Percentiles rank a stretch among this genome's conserved stretches.
Conservation (phyloP, 2,888 invertebrate species). For the Drosophila testacea region DNA sequence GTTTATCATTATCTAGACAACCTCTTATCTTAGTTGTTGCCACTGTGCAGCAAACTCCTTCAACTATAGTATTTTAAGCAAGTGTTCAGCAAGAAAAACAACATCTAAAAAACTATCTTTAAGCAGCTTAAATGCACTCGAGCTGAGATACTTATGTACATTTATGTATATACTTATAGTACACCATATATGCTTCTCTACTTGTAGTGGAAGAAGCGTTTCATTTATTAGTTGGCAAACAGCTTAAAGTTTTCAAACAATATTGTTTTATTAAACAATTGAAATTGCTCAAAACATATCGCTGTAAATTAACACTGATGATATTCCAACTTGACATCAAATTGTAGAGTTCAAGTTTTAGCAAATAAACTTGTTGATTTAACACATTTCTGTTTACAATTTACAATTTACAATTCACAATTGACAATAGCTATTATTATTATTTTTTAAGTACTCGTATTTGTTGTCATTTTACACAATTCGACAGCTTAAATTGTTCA, state of each 20-base stretch:
- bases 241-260: not conserved
- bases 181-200: not conserved
- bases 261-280: conserved; percentile 9
- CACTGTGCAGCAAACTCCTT: conserved; percentile 17
- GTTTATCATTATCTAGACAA: not conserved
- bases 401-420: conserved; percentile 26
- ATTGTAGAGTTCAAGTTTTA: conserved; percentile 13
- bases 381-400: conserved; percentile 29
- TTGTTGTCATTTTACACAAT: conserved; percentile 22
- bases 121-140: conserved; percentile 42
- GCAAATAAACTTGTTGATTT: conserved; percentile 38
- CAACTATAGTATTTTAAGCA: conserved; percentile 24
- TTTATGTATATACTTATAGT: not conserved
- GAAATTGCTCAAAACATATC: not conserved
- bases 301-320: conserved; percentile 20
- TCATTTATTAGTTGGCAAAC: conserved; percentile 1
- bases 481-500: conserved; percentile 53
- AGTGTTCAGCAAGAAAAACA: conserved; percentile 14
- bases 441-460: conserved; percentile 4
- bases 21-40: not conserved
- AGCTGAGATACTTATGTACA: conserved; percentile 8
- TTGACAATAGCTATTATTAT: conserved; percentile 10
- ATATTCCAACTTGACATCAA: conserved; percentile 14
- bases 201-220: conserved; percentile 2
- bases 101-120: conserved; percentile 15